phyloP scores from a whole-genome alignment of 1,140 invertebrate genomes.

The Andrena cerasifolii region DNA sequence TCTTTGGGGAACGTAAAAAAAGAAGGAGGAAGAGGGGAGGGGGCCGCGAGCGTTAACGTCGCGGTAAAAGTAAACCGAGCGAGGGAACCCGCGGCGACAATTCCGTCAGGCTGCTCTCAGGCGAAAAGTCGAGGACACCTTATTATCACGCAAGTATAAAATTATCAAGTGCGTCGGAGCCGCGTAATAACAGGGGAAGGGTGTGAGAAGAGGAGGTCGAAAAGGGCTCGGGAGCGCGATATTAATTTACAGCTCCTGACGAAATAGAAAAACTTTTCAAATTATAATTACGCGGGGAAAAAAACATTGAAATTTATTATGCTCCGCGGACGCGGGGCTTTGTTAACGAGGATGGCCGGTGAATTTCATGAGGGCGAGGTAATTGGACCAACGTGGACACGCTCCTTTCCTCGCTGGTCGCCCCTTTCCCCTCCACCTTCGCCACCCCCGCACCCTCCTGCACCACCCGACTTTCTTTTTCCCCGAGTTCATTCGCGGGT shows the following conservation, averaged over 20 bases:
- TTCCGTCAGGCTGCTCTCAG: neutral
- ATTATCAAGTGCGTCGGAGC: slow-evolving; percentile 33
- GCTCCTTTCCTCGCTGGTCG: neutral
- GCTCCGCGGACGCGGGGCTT: slow-evolving; percentile 36
- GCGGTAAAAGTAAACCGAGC: neutral
- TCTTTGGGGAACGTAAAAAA: neutral
- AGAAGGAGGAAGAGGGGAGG: too few relatives aligned
- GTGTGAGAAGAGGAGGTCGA: neutral
- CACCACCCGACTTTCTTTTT: slow-evolving; percentile 39
- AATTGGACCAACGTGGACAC: slow-evolving; percentile 57
- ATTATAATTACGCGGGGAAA: slow-evolving; percentile 47
- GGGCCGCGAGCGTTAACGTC: neutral
- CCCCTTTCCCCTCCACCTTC: neutral
- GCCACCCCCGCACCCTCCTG: neutral
- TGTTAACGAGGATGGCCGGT: slow-evolving; percentile 47
- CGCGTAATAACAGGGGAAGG: neutral
- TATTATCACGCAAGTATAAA: slow-evolving; percentile 4
- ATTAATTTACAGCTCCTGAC: slow-evolving; percentile 48
- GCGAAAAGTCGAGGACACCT: slow-evolving; percentile 5
- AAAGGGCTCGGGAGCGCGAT: neutral
- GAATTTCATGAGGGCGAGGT: slow-evolving; percentile 51
- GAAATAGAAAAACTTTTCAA: slow-evolving; percentile 48
- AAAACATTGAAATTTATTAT: slow-evolving; percentile 59
- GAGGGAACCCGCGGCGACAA: neutral
- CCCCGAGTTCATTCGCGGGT: slow-evolving; percentile 18